Percentiles rank a stretch among this genome's conserved stretches.
phyloP scores from a whole-genome alignment of 2,888 invertebrate species.

The Notodonta ziczac region DNA sequence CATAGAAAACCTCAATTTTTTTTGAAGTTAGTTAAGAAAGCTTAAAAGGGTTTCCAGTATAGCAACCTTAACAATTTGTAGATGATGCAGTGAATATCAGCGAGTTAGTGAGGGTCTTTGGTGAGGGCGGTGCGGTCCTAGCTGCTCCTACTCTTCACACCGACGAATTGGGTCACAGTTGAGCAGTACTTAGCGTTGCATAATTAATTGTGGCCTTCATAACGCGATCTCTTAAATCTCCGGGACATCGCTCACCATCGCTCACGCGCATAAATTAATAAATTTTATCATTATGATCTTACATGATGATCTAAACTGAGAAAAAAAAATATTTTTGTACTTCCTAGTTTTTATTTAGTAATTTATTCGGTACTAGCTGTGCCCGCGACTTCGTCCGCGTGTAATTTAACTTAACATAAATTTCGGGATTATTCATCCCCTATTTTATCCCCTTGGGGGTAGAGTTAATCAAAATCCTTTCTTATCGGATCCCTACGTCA shows the following conservation, averaged over 20 bases:
- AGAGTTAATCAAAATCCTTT: too few relatives aligned
- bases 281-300: constrained; percentile 14
- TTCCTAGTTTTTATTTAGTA: too few relatives aligned
- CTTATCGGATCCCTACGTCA: too few relatives aligned
- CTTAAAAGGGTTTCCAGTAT: neutral
- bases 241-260: constrained; percentile 46
- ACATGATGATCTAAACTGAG: too few relatives aligned
- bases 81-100: constrained; percentile 35
- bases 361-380: too few relatives aligned
- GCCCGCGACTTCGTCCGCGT: too few relatives aligned
- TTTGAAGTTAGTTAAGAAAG: too few relatives aligned
- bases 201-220: constrained; percentile 66
- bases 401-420: too few relatives aligned
- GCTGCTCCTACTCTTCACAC: constrained; percentile 39
- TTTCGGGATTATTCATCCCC: too few relatives aligned
- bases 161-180: constrained; percentile 64
- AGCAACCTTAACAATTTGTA: constrained; percentile 12
- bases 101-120: constrained; percentile 36
- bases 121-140: constrained; percentile 43
- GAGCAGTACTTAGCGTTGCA: constrained; percentile 63
- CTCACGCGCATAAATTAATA: constrained; percentile 44
- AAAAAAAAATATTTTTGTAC: too few relatives aligned
- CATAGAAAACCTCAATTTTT: too few relatives aligned
- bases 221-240: constrained; percentile 55
- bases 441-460: too few relatives aligned